These are phyloP conservation scores for Sebastes trivittatus DNA, from an alignment of 2,797 vertebrate genomes.

Conservation along the genomic window DNA sequence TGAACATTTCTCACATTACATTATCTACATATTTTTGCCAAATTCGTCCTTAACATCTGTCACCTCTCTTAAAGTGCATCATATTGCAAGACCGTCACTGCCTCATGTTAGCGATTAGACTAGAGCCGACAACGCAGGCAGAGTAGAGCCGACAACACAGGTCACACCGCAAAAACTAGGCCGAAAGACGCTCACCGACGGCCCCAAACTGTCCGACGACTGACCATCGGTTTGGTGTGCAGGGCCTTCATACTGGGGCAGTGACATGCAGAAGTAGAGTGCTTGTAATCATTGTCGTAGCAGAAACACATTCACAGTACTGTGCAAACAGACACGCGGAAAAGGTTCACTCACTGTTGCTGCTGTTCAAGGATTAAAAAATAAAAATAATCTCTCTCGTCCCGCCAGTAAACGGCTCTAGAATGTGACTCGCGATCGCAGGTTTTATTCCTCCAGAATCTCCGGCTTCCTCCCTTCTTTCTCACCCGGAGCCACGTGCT, in stretches of 20 bases:
- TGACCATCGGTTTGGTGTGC: rapidly evolving
- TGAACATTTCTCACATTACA: neutral
- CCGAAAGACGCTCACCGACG: too few species aligned
- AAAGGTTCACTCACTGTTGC: too few species aligned
- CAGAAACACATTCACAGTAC: neutral
- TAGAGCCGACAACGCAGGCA: rapidly evolving
- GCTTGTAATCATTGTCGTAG: neutral
- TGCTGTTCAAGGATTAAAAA: too few species aligned
- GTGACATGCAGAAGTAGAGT: neutral
- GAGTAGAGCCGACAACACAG: too few species aligned
- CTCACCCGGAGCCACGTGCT: neutral
- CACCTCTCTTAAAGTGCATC: neutral
- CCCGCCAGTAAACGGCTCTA: too few species aligned
- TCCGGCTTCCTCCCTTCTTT: neutral
- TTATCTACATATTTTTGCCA: neutral
- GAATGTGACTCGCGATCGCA: too few species aligned
- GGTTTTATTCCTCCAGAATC: neutral
- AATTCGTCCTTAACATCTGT: too few species aligned
- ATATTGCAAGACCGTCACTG: neutral
- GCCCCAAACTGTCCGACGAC: rapidly evolving
- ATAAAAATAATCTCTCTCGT: too few species aligned
- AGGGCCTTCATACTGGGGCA: too few species aligned
- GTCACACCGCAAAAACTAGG: too few species aligned
- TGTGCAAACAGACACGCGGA: too few species aligned
- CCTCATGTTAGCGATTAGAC: neutral